Evolutionary conservation across 2,113 vertebrate species (phyloP).

Genomic region (Rhadina sibilatrix): DNA sequence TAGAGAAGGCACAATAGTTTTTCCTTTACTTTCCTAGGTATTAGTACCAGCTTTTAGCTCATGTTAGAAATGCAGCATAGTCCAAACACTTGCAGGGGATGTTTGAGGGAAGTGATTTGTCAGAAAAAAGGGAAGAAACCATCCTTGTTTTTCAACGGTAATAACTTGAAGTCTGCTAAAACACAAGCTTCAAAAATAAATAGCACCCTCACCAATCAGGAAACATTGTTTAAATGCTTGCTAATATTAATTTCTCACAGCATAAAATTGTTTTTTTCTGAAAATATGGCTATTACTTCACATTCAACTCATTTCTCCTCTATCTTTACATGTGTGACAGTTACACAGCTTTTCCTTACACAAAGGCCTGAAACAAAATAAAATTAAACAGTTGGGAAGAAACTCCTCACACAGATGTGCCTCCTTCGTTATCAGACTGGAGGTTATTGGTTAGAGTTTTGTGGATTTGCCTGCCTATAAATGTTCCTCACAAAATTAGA

Average conservation of each 20-base stretch:
- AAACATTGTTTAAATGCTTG: neutral
- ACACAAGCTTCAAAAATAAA: neutral
- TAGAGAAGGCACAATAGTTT: neutral
- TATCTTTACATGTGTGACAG: neutral
- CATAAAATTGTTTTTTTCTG: neutral
- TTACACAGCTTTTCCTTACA: neutral
- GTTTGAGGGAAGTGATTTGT: neutral
- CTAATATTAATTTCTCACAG: neutral
- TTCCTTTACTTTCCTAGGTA: neutral
- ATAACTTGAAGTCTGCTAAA: neutral
- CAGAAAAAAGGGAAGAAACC: neutral
- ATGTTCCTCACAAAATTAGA: neutral
- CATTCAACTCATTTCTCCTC: neutral
- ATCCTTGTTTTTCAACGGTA: neutral
- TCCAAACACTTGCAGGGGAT: neutral
- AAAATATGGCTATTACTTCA: neutral
- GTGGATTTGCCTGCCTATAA: neutral
- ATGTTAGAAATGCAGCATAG: neutral
- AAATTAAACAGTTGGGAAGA: neutral
- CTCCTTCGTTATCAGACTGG: neutral
- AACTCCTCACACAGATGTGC: neutral
- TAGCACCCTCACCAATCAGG: neutral
- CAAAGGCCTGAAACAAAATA: neutral
- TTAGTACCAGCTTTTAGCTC: neutral
- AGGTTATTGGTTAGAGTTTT: neutral